Percentiles rank a stretch among this genome's conserved stretches.
These are phyloP conservation scores for Parnassius apollo DNA, from an alignment of 2,888 invertebrate species.

Conservation along the genomic window DNA sequence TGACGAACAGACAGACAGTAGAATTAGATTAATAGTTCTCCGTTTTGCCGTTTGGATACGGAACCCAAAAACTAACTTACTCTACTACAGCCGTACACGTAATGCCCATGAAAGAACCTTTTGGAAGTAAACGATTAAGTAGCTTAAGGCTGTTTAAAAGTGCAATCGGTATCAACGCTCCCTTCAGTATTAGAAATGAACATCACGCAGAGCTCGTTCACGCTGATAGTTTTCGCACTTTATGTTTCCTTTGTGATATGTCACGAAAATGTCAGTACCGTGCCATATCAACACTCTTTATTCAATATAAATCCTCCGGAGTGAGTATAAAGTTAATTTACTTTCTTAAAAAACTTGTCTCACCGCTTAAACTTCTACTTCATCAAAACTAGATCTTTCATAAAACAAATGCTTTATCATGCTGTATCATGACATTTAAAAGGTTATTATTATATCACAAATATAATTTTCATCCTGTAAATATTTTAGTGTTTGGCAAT, in stretches of 20 bases:
- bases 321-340: slow-evolving; percentile 12
- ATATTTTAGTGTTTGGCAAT: too few relatives aligned
- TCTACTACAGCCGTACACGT: slow-evolving; percentile 12
- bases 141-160: slow-evolving; percentile 22
- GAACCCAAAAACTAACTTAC: too few relatives aligned
- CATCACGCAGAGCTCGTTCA: slow-evolving; percentile 27
- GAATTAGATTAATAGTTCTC: too few relatives aligned
- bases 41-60: too few relatives aligned
- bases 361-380: too few relatives aligned
- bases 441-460: too few relatives aligned
- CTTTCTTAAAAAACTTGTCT: too few relatives aligned
- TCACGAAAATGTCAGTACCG: slow-evolving; percentile 12
- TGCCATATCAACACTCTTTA: slow-evolving; percentile 15
- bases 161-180: slow-evolving; percentile 13
- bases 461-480: too few relatives aligned
- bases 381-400: too few relatives aligned
- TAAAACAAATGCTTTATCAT: too few relatives aligned
- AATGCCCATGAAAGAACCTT: slow-evolving; percentile 23
- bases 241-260: slow-evolving; percentile 22
- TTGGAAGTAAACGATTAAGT: slow-evolving; percentile 21
- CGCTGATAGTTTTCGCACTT: slow-evolving; percentile 29
- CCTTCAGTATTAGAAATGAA: slow-evolving; percentile 32
- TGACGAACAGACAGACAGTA: too few relatives aligned
- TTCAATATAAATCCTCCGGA: slow-evolving; percentile 18
- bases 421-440: too few relatives aligned